Percentiles rank a stretch among this genome's conserved stretches.
Evolutionary conservation across 2,888 invertebrate species (phyloP).

Genomic region (Parnassius apollo): DNA sequence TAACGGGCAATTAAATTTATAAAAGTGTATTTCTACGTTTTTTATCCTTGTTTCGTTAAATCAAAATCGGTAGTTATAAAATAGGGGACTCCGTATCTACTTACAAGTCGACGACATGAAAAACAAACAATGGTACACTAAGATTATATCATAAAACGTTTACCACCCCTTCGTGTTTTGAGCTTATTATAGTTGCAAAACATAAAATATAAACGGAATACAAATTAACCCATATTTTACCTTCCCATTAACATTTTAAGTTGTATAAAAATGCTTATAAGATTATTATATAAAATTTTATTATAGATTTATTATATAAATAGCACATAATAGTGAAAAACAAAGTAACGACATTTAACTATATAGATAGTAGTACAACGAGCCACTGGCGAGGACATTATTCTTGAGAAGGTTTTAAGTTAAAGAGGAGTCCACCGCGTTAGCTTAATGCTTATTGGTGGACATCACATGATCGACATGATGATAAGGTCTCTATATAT

Average conservation of each 20-base stretch:
- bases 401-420: no score
- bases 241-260: conserved; percentile 36
- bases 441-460: no score
- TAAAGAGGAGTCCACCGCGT: no score
- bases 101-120: conserved; percentile 27
- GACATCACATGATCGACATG: no score
- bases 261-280: not conserved
- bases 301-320: not conserved
- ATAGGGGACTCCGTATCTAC: conserved; percentile 29
- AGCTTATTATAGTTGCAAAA: conserved; percentile 44
- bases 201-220: conserved; percentile 56
- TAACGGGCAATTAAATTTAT: conserved; percentile 3
- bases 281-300: not conserved
- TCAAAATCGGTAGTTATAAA: conserved; percentile 13
- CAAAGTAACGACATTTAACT: no score
- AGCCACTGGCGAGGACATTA: no score
- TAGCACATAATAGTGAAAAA: no score
- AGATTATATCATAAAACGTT: conserved; percentile 42
- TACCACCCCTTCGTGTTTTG: conserved; percentile 56
- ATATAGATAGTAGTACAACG: no score
- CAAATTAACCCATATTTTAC: conserved; percentile 33
- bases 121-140: conserved; percentile 44
- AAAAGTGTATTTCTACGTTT: not conserved
- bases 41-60: not conserved
- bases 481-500: no score